Evolutionary conservation across 2,888 invertebrate species (phyloP).

Genomic region (Melieria omissa): DNA sequence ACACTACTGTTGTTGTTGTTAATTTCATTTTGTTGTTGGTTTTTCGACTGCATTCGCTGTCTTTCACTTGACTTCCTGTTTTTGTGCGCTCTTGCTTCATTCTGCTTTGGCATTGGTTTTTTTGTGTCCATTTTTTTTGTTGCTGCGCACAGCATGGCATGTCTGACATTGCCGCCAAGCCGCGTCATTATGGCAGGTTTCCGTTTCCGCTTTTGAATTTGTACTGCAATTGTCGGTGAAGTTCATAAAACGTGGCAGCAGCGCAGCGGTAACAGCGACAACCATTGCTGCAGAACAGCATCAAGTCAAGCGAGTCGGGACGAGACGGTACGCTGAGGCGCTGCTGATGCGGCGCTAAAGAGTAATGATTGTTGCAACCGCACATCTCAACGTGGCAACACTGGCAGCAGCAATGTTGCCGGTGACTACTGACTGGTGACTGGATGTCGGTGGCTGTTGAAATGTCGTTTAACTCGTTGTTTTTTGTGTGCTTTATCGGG

Average conservation of each 20-base stretch:
- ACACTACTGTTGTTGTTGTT: too few relatives aligned
- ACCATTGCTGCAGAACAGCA: background rate
- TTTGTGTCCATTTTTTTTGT: constrained; percentile 21
- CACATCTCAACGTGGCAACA: constrained; percentile 4
- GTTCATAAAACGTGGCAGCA: constrained; percentile 1
- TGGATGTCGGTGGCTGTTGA: constrained; percentile 9
- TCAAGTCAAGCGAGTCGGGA: background rate
- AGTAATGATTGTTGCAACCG: background rate
- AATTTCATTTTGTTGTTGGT: constrained; percentile 52
- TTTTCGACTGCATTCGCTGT: constrained; percentile 48
- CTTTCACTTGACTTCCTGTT: constrained; percentile 18
- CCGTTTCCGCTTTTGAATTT: constrained; percentile 47
- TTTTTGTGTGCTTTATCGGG: background rate
- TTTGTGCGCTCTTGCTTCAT: constrained; percentile 13
- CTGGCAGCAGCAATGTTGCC: constrained; percentile 15
- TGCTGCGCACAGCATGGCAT: constrained; percentile 24
- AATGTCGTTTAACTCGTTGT: constrained; percentile 9
- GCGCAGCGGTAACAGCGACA: background rate
- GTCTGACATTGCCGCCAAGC: constrained; percentile 16
- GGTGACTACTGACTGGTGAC: constrained; percentile 9
- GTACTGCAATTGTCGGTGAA: constrained; percentile 26
- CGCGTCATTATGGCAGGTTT: constrained; percentile 47
- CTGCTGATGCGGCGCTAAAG: too few relatives aligned
- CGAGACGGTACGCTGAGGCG: too few relatives aligned
- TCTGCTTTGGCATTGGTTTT: constrained; percentile 5